Evolutionary conservation across 2,888 invertebrate species (phyloP), one percentile per base, ranked within the genome.

Genomic region (Chalcis sispes): DNA sequence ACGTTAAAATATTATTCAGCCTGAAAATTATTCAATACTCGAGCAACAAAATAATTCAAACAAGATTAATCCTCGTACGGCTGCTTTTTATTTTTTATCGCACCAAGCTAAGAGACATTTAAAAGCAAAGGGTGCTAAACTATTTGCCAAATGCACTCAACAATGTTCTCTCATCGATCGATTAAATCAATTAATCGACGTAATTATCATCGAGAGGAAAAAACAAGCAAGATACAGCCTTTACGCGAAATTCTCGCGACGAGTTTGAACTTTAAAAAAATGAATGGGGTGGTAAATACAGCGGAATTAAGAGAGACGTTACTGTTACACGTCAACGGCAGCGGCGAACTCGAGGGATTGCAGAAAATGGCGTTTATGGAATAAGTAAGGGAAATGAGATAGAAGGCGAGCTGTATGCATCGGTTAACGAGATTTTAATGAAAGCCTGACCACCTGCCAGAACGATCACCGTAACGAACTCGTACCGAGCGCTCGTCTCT

Each of bases 391-490:
- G n/a, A n/a, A n/a, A n/a, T n/a, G n/a, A n/a, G n/a, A 50, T 10
- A 66, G 20, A 48, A 48, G 29, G 46, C 23, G 42, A n/a, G 64
- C 58, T 10, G 48, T 36, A 29, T 46, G 36, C 42, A 66, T 48
- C 50, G 64, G 65, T 83, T 86, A 84, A 86, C 83, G 83, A 84
- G 84, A 83, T 82, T 85, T 85, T 85, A 86, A 86, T 85, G 85
- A 86, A 85, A 82, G 80, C 80, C 79, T 70, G 61, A 72, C 62
- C 75, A 78, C 69, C 78, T 78, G 78, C 59, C 72, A 42, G 58
- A 67, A 67, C 67, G 77, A 79, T 75, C 42, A 42, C 27, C 61
- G 50, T 20, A 3, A 46, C n/a, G 3, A 8, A n/a, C n/a, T 3
- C n/a, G 27, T 58, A 75, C 59, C 65, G 59, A 71, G 71, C 52